Conservation (phyloP, 2,113 vertebrate species). For the Ptilorrhoa leucosticta region DNA sequence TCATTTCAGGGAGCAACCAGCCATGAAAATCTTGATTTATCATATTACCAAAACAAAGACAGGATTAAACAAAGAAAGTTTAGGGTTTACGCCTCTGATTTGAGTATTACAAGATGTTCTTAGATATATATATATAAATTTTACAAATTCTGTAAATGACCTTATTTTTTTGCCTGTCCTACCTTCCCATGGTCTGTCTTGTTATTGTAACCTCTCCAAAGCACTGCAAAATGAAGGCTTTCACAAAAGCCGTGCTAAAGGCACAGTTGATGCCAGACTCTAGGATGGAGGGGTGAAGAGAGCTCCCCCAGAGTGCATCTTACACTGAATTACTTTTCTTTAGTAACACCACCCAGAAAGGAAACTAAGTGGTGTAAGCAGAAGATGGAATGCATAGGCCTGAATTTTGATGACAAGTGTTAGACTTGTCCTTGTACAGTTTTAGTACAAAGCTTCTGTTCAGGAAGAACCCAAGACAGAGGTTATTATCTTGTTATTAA, state of each 20-base stretch:
- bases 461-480: background rate
- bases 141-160: background rate
- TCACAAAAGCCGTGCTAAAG: background rate
- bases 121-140: background rate
- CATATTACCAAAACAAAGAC: background rate
- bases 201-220: background rate
- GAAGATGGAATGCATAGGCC: background rate
- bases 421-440: background rate
- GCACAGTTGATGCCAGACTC: background rate
- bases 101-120: background rate
- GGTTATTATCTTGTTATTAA: background rate
- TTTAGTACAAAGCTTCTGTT: background rate
- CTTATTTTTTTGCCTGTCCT: background rate
- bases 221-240: background rate
- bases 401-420: background rate
- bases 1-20: background rate
- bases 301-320: background rate
- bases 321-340: background rate
- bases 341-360: background rate
- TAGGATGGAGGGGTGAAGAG: background rate
- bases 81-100: background rate
- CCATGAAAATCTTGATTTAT: background rate
- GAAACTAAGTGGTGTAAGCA: background rate
- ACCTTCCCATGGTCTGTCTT: background rate
- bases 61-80: background rate